phyloP scores from a whole-genome alignment of 2,113 vertebrate genomes.

The Leuciscus idus region DNA sequence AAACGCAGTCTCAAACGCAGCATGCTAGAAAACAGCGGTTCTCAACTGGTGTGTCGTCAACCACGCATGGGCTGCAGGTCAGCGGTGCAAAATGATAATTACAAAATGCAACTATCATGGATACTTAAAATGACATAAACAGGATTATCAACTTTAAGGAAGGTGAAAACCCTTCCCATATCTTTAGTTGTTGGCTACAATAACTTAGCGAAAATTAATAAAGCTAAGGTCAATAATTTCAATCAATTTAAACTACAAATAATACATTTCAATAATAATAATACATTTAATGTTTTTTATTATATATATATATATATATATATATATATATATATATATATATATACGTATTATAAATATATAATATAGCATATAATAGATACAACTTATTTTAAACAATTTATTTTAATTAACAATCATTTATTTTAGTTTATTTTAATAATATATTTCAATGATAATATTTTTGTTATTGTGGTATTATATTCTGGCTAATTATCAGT shows the following conservation, averaged over 20 bases:
- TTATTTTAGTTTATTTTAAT: too few species aligned
- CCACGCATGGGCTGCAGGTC: not conserved
- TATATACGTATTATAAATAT: too few species aligned
- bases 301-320: not conserved
- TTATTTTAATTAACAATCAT: too few species aligned
- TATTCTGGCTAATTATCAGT: too few species aligned
- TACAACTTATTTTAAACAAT: too few species aligned
- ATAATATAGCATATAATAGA: too few species aligned
- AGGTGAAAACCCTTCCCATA: not conserved
- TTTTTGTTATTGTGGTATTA: too few species aligned
- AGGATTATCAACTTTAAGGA: not conserved
- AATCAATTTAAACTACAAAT: not conserved
- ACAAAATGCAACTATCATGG: not conserved
- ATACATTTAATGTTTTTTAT: not conserved
- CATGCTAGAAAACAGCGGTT: not conserved
- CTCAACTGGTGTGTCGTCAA: not conserved
- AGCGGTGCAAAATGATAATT: not conserved
- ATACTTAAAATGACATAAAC: not conserved
- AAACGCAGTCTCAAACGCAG: not conserved
- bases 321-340: too few species aligned
- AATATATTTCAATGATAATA: too few species aligned
- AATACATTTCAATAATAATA: not conserved
- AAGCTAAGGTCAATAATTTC: not conserved
- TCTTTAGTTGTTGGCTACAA: not conserved
- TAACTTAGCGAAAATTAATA: not conserved